A percentile compares a stretch with the other conserved stretches of the same genome.
Evolutionary conservation across 1,140 invertebrate genomes (phyloP).

Genomic region (Drosophila ficusphila): DNA sequence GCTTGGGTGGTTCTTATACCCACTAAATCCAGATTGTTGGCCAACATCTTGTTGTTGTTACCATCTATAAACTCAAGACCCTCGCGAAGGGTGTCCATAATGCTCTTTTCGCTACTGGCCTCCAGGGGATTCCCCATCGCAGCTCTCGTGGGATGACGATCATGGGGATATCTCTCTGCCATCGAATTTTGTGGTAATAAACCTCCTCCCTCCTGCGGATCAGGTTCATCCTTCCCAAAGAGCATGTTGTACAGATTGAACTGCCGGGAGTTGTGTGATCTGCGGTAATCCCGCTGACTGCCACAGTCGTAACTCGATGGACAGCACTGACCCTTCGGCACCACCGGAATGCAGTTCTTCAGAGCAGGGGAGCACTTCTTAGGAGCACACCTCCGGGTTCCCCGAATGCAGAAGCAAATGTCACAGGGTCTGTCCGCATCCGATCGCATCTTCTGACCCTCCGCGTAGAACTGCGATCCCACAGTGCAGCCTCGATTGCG

Average conservation of each 20-base stretch:
- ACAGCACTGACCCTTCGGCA: slow-evolving; percentile 91
- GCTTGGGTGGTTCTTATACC: slow-evolving; percentile 15
- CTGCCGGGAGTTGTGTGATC: slow-evolving; percentile 68
- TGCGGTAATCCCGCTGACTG: slow-evolving; percentile 84
- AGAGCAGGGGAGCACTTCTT: slow-evolving; percentile 90
- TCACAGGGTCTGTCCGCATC: slow-evolving; percentile 88
- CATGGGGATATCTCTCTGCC: slow-evolving; percentile 69
- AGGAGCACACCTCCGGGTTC: slow-evolving; percentile 89
- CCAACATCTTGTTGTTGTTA: slow-evolving; percentile 77
- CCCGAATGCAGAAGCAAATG: slow-evolving; percentile 93
- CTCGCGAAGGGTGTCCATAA: slow-evolving; percentile 76
- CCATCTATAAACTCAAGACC: slow-evolving; percentile 81
- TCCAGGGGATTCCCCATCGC: slow-evolving; percentile 28
- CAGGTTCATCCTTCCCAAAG: slow-evolving; percentile 77
- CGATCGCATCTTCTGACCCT: slow-evolving; percentile 90
- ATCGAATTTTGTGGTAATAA: slow-evolving; percentile 44
- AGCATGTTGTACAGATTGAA: slow-evolving; percentile 82
- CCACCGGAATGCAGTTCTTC: slow-evolving; percentile 90
- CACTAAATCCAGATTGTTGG: slow-evolving; percentile 64
- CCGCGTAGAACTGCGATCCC: slow-evolving; percentile 86
- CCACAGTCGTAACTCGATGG: slow-evolving; percentile 93
- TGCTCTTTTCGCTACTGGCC: slow-evolving; percentile 74
- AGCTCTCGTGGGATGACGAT: slow-evolving; percentile 63
- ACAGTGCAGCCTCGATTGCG: slow-evolving; percentile 87
- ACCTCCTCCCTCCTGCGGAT: slow-evolving; percentile 30